Evolutionary conservation across 2,113 vertebrate genomes (phyloP).

Genomic region (Tenrec ecaudatus): DNA sequence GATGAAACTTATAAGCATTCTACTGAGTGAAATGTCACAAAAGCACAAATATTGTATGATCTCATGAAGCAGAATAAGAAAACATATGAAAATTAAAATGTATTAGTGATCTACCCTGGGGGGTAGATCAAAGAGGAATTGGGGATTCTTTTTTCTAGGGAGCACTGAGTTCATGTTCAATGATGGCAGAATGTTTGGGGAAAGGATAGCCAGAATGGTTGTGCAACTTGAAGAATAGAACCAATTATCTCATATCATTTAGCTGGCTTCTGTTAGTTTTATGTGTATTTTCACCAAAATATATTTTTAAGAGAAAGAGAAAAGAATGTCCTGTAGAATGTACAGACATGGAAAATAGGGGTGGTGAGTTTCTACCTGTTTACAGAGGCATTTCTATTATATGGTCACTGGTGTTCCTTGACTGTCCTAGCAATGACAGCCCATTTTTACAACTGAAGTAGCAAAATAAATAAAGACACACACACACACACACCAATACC

Average conservation of each 20-base stretch:
- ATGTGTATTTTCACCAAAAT: background rate
- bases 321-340: background rate
- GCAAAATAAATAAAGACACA: background rate
- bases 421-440: background rate
- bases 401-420: background rate
- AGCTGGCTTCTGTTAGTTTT: background rate
- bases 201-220: background rate
- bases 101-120: background rate
- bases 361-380: accelerated
- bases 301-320: background rate
- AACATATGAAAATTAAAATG: background rate
- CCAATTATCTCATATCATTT: too few species aligned
- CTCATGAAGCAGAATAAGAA: background rate
- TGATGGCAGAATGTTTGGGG: background rate
- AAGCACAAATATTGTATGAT: background rate
- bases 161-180: background rate
- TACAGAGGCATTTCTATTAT: too few species aligned
- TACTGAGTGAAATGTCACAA: too few species aligned
- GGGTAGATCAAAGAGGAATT: background rate
- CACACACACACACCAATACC: background rate
- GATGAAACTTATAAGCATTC: too few species aligned
- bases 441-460: background rate
- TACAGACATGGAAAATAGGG: too few species aligned
- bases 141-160: background rate
- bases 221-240: background rate